phyloP scores from a whole-genome alignment of 2,113 vertebrate genomes.

The Gymnarchus niloticus region DNA sequence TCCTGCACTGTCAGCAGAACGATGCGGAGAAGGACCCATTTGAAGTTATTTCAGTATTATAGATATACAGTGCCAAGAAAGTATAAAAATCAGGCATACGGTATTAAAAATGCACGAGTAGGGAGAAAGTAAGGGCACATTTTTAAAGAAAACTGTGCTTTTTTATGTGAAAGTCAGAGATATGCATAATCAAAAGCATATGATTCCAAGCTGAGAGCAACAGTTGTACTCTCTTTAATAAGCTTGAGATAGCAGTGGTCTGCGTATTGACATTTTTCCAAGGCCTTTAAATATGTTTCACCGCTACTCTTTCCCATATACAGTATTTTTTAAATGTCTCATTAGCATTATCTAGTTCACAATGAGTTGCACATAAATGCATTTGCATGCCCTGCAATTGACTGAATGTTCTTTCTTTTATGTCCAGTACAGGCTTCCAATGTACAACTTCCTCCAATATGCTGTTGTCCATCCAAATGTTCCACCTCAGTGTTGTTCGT shows the following conservation, averaged over 20 bases:
- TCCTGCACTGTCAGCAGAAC: neutral
- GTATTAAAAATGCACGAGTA: neutral
- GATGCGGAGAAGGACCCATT: neutral
- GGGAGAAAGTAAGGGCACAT: neutral
- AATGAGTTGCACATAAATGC: neutral
- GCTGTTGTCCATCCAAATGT: no score
- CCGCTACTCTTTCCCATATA: neutral
- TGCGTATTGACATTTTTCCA: neutral
- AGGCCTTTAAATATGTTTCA: neutral
- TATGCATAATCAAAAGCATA: neutral
- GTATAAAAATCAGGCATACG: neutral
- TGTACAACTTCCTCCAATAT: no score
- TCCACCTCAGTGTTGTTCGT: no score
- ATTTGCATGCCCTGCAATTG: neutral
- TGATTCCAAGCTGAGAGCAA: neutral
- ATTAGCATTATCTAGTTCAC: neutral
- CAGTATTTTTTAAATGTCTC: conserved; percentile 10
- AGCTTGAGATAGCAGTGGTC: neutral
- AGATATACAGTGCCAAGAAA: neutral
- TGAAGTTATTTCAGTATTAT: neutral
- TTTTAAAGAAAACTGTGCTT: neutral
- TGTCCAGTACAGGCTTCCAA: neutral
- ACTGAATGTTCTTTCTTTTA: neutral
- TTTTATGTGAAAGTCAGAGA: neutral
- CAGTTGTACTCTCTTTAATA: neutral